Conservation (phyloP, 1,140 invertebrate species). For the Heterodera carotae region DNA sequence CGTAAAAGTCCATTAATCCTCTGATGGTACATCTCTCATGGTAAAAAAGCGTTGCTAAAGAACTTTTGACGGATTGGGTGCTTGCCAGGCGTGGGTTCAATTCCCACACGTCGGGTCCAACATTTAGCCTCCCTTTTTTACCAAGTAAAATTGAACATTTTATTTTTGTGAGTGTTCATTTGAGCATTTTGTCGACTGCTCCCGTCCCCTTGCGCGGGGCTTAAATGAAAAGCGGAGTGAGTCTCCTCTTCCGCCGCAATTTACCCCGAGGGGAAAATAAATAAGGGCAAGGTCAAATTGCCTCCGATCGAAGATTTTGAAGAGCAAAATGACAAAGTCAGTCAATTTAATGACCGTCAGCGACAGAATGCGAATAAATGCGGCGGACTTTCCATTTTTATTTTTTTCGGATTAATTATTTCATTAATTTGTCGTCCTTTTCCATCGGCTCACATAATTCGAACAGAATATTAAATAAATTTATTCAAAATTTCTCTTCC, state of each 20-base stretch:
- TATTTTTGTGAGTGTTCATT: not conserved
- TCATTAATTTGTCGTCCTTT: not conserved
- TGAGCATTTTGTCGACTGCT: not conserved
- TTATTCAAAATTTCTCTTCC: slow-evolving; percentile 21
- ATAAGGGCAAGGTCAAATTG: not conserved
- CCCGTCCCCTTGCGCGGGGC: no score
- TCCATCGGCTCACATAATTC: not conserved
- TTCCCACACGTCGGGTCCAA: no score
- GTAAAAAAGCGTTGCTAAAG: no score
- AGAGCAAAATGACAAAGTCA: not conserved
- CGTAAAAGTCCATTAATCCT: not conserved
- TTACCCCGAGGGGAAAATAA: not conserved
- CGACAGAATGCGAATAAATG: not conserved
- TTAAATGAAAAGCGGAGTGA: not conserved
- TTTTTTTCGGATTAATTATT: not conserved
- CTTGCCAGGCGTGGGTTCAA: no score
- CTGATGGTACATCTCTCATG: no score
- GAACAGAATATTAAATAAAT: not conserved
- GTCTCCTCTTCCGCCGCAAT: not conserved
- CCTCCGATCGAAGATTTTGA: not conserved
- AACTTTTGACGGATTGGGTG: no score
- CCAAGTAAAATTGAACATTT: not conserved
- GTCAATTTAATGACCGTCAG: not conserved
- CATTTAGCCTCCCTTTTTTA: no score
- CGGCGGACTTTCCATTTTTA: slow-evolving; percentile 3